Evolutionary conservation across 2,113 vertebrate genomes (phyloP).

Genomic region (Balaeniceps rex): DNA sequence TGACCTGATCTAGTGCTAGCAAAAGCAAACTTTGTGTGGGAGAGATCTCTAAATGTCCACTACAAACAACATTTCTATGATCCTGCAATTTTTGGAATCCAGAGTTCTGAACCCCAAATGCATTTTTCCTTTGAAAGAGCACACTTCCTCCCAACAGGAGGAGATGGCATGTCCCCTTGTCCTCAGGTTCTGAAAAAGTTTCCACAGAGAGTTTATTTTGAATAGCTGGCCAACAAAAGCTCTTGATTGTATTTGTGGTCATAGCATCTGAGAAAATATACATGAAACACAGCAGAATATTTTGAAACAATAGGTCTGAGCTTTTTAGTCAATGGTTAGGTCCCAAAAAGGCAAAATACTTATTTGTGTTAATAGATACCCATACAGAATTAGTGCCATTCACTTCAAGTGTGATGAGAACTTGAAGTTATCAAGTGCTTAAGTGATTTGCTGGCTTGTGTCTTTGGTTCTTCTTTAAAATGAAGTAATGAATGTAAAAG

Average conservation of each 20-base stretch:
- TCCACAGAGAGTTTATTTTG: neutral
- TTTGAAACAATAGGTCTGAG: neutral
- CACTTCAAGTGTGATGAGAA: neutral
- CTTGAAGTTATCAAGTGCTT: neutral
- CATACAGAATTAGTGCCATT: neutral
- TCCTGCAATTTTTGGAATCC: neutral
- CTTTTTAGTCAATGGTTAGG: neutral
- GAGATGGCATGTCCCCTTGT: neutral
- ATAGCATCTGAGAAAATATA: neutral
- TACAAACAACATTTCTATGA: neutral
- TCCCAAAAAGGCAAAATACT: neutral
- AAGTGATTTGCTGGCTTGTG: neutral
- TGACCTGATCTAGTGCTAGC: neutral
- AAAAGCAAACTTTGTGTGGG: neutral
- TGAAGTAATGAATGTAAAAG: neutral
- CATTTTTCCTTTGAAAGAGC: neutral
- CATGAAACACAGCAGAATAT: neutral
- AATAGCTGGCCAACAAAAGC: neutral
- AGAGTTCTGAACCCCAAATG: neutral
- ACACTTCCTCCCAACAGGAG: neutral
- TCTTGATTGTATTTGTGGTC: neutral
- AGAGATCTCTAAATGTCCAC: neutral
- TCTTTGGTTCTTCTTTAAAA: neutral
- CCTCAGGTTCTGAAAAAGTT: neutral
- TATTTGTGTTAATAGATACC: neutral